phyloP scores from a whole-genome alignment of 1,140 invertebrate species.

The Artemia franciscana region DNA sequence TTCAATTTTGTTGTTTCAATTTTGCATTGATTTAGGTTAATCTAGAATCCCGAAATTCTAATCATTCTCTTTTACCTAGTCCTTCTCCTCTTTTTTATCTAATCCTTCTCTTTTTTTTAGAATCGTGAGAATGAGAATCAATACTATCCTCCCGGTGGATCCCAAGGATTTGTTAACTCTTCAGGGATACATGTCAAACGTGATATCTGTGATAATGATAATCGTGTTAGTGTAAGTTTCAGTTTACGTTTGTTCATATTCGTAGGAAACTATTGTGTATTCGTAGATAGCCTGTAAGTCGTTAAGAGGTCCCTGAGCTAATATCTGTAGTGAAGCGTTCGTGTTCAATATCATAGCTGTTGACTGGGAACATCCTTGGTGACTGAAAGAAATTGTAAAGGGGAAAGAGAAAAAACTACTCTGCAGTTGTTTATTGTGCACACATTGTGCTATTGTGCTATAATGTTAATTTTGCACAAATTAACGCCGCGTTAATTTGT shows the following conservation, averaged over 20 bases:
- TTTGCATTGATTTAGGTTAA: too few relatives aligned
- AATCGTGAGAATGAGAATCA: too few relatives aligned
- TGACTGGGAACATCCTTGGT: neutral
- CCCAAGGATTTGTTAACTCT: neutral
- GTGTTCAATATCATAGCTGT: neutral
- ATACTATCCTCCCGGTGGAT: neutral
- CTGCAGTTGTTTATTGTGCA: too few relatives aligned
- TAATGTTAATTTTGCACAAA: too few relatives aligned
- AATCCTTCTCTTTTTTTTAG: too few relatives aligned
- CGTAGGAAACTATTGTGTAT: neutral
- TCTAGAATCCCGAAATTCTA: too few relatives aligned
- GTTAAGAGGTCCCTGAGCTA: neutral
- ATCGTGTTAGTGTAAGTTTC: neutral
- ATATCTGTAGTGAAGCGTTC: neutral
- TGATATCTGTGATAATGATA: neutral
- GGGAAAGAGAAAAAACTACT: neutral
- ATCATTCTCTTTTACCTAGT: too few relatives aligned
- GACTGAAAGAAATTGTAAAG: neutral
- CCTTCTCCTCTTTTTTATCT: too few relatives aligned
- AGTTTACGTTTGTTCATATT: neutral
- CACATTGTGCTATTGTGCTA: too few relatives aligned
- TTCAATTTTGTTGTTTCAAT: too few relatives aligned
- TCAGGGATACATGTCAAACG: neutral
- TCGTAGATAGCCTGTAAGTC: neutral
- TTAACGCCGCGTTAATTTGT: too few relatives aligned